phyloP scores from a whole-genome alignment of 2,797 vertebrate species.

The Tiaroga cobitis region DNA sequence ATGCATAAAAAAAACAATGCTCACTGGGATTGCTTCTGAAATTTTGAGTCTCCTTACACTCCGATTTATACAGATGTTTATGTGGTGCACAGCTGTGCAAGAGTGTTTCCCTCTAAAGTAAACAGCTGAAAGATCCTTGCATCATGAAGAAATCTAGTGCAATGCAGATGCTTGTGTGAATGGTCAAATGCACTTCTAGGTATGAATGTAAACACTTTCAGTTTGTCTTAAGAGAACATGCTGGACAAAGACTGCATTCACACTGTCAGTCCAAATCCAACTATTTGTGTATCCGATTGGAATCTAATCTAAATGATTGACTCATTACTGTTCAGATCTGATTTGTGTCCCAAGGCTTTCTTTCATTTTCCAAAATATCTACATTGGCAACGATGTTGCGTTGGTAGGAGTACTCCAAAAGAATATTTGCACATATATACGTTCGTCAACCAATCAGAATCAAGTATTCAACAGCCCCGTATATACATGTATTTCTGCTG shows the following conservation, averaged over 20 bases:
- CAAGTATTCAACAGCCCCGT: background rate
- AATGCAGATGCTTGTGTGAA: background rate
- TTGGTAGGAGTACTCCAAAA: background rate
- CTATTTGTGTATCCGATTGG: background rate
- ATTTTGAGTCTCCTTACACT: slow-evolving; percentile 10
- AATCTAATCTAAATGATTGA: background rate
- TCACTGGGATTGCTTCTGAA: slow-evolving; percentile 18
- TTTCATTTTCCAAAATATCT: background rate
- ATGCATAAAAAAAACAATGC: slow-evolving; percentile 15
- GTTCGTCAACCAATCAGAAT: background rate
- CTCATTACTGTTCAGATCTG: background rate
- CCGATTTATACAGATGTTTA: slow-evolving; percentile 66
- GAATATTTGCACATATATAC: background rate
- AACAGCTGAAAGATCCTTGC: slow-evolving; percentile 67
- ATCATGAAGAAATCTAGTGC: slow-evolving; percentile 12
- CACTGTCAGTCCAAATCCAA: background rate
- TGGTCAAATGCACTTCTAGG: background rate
- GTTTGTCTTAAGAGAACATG: background rate
- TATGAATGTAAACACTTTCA: background rate
- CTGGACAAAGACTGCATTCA: background rate
- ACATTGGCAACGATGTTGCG: background rate
- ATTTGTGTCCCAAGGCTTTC: background rate
- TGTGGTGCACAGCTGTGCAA: slow-evolving; percentile 70
- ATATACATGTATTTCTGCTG: background rate
- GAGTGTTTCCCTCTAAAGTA: slow-evolving; percentile 66